Evolutionary conservation across 2,113 vertebrate species (phyloP), one percentile per base, ranked within the genome.

Genomic region (Corythornis madagascariensis): DNA sequence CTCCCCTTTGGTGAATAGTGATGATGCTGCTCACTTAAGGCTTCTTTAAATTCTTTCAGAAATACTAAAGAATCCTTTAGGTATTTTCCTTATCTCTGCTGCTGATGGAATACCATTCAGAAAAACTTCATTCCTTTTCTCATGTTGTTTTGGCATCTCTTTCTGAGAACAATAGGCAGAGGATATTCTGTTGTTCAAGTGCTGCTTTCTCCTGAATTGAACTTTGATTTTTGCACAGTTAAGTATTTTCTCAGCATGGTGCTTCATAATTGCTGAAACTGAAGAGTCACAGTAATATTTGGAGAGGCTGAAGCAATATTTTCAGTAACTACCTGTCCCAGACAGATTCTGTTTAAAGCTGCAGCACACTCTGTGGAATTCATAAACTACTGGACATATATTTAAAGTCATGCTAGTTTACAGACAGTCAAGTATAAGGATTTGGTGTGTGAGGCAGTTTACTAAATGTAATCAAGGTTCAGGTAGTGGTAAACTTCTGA

Each of bases 341-440:
- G 53, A 70, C 28, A 28, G 40, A 11, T 50, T 60, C 14, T 15
- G 13, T 38, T 43, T 19, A 15, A 72, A 53, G 48, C 76, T 79
- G 76, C 63, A 55, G 40, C 38, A 11, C 13, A 9, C 31, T 6
- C 0, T 15, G 1, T 20, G 59, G 76, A 48, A 45, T 47, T 52
- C 2, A 9, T 15, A 59, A 76, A 35, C 48, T 64, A 6, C 35
- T 88, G 0, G 0, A 1, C 2, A 1, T 28, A 3, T 40, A 48
- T 61, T 90, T 83, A 4, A 85, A 69, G 35, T 79, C 19, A 2
- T 9, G 11, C 4, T 53, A 65, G 21, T 48, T 1, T 31, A 31
- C 38, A 63, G 47, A 13, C 16, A 69, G 2, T 7, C n/a, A 50
- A 45, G 61, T 40, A 12, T 10, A 57, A 48, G 29, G 26, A 40